Evolutionary conservation across 2,888 invertebrate genomes (phyloP), one percentile per base, ranked within the genome.

Genomic region (Synanthedon myopaeformis): DNA sequence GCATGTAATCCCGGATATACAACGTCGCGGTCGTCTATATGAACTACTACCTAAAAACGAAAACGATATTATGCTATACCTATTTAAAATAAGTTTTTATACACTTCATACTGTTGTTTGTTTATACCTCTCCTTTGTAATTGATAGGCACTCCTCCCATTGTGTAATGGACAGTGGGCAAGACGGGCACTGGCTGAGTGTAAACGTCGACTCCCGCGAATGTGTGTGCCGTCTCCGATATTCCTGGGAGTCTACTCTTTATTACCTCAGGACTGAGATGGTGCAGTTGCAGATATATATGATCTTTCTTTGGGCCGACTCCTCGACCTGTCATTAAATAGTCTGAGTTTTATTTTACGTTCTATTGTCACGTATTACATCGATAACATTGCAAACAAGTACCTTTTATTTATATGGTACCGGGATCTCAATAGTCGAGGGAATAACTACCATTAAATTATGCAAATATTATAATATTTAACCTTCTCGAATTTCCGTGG

Each of bases 111-210:
- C n/a, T n/a, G 8, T 28, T 6, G n/a, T n/a, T 8, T 28, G 6
- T 28, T 28, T 8, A 28, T 28, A 28, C 85, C 74, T 99, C 97
- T 66, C 98, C 99, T 70, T 93, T 95, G 78, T 94, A 97, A 80
- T 99, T 99, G 12, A 99, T 98, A 0, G 99, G 99, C 49, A 97
- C 89, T 13, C 99, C 99, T 8, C 99, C 99, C 99, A 99, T 99
- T 67, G 99, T 99, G 82, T 99, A 99, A 82, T 99, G 99, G 0
- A 99, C 99, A 0, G 99, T 99, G 1, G 99, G 99, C 56, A 99
- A 82, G 3, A 99, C 96, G 0, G 99, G 99, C 63, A 99, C 95
- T 0, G 99, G 98, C 69, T 99, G 96, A 12, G 95, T 92, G 3
- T 95, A 97, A 0, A 99, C 96, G 77, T 99, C 99, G 0, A 96